phyloP scores from a whole-genome alignment of 2,113 vertebrate species.

The Neotragus pygmaeus region DNA sequence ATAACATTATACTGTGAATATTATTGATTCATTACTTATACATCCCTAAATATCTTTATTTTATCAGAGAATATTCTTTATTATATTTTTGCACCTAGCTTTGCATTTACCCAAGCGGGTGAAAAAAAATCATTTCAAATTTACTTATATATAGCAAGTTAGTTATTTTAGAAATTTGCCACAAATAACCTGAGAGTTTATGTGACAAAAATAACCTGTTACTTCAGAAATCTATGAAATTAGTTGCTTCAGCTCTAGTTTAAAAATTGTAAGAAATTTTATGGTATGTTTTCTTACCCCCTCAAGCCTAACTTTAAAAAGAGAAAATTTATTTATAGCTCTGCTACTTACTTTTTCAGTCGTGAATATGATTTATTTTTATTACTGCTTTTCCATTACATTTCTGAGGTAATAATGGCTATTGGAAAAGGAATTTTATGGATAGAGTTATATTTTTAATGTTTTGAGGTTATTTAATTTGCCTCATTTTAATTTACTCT shows the following conservation, averaged over 20 bases:
- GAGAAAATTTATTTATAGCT: neutral
- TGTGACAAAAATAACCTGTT: neutral
- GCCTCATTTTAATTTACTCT: neutral
- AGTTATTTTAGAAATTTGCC: neutral
- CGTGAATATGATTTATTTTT: neutral
- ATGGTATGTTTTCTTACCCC: neutral
- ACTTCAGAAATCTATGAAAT: neutral
- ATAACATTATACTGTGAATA: neutral
- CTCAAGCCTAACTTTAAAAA: neutral
- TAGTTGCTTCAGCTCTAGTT: neutral
- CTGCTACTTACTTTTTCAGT: neutral
- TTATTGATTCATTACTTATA: neutral
- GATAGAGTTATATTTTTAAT: neutral
- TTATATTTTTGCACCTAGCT: neutral
- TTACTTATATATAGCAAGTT: neutral
- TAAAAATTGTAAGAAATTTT: neutral
- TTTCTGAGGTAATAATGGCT: neutral
- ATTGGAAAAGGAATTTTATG: neutral
- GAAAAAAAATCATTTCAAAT: neutral
- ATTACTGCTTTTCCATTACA: neutral
- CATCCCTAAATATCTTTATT: neutral
- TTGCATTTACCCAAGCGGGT: neutral
- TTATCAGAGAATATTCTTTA: neutral
- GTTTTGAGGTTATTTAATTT: neutral
- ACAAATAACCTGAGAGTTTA: neutral